Base-by-base conservation (phyloP, 1,140 invertebrate genomes). In the Cyclargus thomasi region DNA sequence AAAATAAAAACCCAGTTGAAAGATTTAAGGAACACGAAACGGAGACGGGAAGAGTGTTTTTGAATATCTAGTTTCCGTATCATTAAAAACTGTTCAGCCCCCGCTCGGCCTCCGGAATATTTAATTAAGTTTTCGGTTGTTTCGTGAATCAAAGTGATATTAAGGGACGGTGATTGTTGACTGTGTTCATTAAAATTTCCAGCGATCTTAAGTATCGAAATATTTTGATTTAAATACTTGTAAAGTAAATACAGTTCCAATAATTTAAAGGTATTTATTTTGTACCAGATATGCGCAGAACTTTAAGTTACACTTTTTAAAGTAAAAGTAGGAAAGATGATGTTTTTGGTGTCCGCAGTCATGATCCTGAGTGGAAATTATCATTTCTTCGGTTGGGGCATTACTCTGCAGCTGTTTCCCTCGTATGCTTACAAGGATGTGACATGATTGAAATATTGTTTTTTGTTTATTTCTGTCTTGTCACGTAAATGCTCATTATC, bases 101-200 rank as follows among this genome's bases (percentile, higher is more conserved):
- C 57, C 65, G 63, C 64, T 29, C 29, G 63, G 68, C 47, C 71
- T 71, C 69, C 70, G 64, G 67, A 63, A 73, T 67, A 73, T 78
- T 83, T 83, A 81, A 83, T 83, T 81, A 83, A 75, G 74, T 72
- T 53, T 69, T 64, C 69, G 67, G 68, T 74, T 73, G 64, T 83
- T 76, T 77, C 72, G 69, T 81, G 76, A 76, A 75, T 78, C 79
- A 83, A 83, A 83, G 78, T 74, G 67, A 80, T 74, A 67, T 74
- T 75, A 67, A 74, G 75, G 74, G 69, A 70, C 69, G 67, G 70
- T 73, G 68, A 74, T 72, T 68, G 70, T 70, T 73, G 65, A 39
- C 64, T 73, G 67, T 72, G 73, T 79, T 76, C 66, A 73, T 77
- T 77, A 75, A 78, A 70, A 69, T 67, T 68, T 74, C 70, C 66